Percentiles rank a stretch among this genome's conserved stretches.
Evolutionary conservation across 2,797 vertebrate genomes (phyloP).

Genomic region (Sarcoramphus papa): DNA sequence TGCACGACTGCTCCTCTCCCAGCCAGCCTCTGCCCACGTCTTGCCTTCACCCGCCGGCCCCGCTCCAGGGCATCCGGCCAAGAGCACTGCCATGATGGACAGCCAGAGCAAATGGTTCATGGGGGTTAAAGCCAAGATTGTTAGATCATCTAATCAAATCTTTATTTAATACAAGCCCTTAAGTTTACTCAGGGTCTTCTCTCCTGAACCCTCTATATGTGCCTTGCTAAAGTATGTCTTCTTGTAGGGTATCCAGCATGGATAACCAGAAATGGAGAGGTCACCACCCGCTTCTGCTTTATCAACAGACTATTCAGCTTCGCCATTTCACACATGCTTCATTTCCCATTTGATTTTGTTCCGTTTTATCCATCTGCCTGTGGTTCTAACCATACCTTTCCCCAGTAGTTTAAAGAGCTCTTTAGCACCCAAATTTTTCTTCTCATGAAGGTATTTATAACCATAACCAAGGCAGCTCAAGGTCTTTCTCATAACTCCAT

Average conservation of each 20-base stretch:
- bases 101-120: background rate
- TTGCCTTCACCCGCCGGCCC: accelerated
- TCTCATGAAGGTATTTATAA: background rate
- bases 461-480: background rate
- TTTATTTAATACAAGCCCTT: background rate
- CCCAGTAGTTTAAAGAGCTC: background rate
- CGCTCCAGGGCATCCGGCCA: accelerated
- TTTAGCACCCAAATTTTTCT: background rate
- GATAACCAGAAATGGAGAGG: background rate
- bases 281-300: background rate
- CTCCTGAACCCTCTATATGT: background rate
- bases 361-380: background rate
- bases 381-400: background rate
- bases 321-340: background rate
- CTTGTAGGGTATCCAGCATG: background rate
- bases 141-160: background rate
- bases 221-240: background rate
- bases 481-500: background rate
- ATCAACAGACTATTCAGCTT: background rate
- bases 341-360: background rate
- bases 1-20: accelerated
- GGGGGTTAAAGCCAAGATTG: background rate
- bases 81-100: background rate
- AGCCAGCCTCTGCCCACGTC: accelerated
- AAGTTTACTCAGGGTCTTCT: background rate